phyloP scores from a whole-genome alignment of 2,888 invertebrate genomes.

The Synanthedon vespiformis region DNA sequence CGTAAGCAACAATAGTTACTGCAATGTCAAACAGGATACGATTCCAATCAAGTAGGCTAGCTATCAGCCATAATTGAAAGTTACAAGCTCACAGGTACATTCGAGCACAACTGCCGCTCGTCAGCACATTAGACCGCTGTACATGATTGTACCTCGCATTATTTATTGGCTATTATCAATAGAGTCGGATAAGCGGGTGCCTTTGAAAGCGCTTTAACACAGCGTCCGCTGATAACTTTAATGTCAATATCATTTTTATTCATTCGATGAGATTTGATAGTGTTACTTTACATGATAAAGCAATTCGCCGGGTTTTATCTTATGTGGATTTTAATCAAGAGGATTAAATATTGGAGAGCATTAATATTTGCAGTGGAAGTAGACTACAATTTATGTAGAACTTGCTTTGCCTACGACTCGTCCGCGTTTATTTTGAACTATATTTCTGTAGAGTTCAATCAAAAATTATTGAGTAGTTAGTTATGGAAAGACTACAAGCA shows the following conservation, averaged over 20 bases:
- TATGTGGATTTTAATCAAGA: too few species aligned
- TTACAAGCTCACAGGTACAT: neutral
- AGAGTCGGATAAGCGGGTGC: neutral
- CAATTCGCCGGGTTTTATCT: too few species aligned
- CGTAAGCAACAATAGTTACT: neutral
- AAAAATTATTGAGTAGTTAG: too few species aligned
- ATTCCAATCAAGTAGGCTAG: neutral
- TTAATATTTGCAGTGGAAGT: too few species aligned
- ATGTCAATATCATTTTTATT: neutral
- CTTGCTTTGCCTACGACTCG: too few species aligned
- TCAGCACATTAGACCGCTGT: neutral
- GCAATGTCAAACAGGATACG: neutral
- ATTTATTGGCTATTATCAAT: constrained; percentile 19
- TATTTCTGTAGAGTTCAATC: too few species aligned
- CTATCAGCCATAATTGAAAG: neutral
- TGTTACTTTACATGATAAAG: neutral
- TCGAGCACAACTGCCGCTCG: neutral
- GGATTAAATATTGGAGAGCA: too few species aligned
- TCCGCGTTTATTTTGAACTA: too few species aligned
- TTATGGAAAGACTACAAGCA: too few species aligned
- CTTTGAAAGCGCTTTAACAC: neutral
- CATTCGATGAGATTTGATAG: neutral
- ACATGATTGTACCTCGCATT: constrained; percentile 6
- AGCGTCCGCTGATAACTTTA: neutral
- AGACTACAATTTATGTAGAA: too few species aligned